Base-by-base conservation (phyloP, 2,113 vertebrate genomes). In the Grantiella picta region DNA sequence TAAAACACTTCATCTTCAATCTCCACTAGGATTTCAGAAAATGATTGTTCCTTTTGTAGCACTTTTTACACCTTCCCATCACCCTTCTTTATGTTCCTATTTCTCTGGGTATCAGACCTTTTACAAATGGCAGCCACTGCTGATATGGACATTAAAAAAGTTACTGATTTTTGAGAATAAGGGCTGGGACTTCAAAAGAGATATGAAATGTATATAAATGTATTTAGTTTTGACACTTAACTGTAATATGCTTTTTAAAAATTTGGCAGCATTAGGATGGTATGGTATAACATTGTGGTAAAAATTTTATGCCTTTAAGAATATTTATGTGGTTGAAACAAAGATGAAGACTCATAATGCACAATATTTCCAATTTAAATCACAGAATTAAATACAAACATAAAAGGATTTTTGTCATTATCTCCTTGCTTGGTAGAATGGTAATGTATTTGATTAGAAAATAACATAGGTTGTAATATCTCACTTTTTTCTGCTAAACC, bases 301-400 rank as follows among this genome's bases (percentile, higher is more conserved):
- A 83, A 17, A 64, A 68, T 89, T 84, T 53, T 81, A 77, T 82
- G 44, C 36, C 40, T 92, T 85, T 82, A 89, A 86, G 54, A 68
- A 91, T 53, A 57, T 6, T 7, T 21, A 15, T 15, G 36, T 59
- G 19, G 7, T 82, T 85, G 68, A 87, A 92, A 69, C 21, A 28
- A 79, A 60, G 49, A 36, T 90, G 86, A 92, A 94, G 63, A 53
- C 17, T 75, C 49, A 42, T 72, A 84, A 91, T 94, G 91, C 80
- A 83, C 24, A 42, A 8, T 66, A 89, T 75, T 83, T 56, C 59
- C 29, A 56, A n/a, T 31, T 63, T 87, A 89, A 95, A 90, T n/a
- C 8, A 3, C 66, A 61, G 72, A 79, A 96, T 92, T 80, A 90
- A 91, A 81, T 86, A 47, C 83, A 97, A 97, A 95, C 22, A 86